phyloP scores from a whole-genome alignment of 2,797 vertebrate genomes.

The Gobionotothen gibberifrons region DNA sequence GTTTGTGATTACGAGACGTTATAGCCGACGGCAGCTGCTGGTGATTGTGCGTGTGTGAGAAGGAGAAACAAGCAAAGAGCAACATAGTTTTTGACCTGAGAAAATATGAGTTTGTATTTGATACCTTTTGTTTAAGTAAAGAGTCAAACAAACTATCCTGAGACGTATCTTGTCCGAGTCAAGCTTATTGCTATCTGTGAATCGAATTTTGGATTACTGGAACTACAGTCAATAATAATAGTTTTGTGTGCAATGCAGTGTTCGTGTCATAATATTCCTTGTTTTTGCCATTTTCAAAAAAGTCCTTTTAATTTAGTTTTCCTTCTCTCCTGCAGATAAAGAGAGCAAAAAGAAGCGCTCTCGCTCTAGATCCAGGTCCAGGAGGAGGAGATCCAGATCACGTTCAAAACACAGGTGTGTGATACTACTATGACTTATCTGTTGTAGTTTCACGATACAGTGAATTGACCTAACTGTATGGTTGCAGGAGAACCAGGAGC shows the following conservation, averaged over 20 bases:
- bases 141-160: too few relatives aligned
- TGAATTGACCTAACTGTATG: not conserved
- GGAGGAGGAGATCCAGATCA: slow-evolving; percentile 90
- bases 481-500: slow-evolving; percentile 89
- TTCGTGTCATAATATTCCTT: not conserved
- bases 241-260: not conserved
- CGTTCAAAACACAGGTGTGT: slow-evolving; percentile 91
- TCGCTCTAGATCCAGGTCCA: slow-evolving; percentile 85
- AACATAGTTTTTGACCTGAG: too few relatives aligned
- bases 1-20: too few relatives aligned
- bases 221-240: not conserved
- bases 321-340: slow-evolving; percentile 83
- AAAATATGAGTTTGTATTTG: too few relatives aligned
- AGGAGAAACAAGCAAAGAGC: too few relatives aligned
- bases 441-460: not conserved
- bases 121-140: too few relatives aligned
- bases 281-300: not conserved
- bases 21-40: too few relatives aligned
- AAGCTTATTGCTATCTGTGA: too few relatives aligned
- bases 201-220: too few relatives aligned
- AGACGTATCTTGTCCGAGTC: too few relatives aligned
- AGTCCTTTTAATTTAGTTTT: not conserved
- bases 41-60: too few relatives aligned
- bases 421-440: not conserved
- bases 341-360: slow-evolving; percentile 93